Evolutionary conservation across 2,113 vertebrate genomes (phyloP), one percentile per base, ranked within the genome.

Genomic region (Paralichthys olivaceus): DNA sequence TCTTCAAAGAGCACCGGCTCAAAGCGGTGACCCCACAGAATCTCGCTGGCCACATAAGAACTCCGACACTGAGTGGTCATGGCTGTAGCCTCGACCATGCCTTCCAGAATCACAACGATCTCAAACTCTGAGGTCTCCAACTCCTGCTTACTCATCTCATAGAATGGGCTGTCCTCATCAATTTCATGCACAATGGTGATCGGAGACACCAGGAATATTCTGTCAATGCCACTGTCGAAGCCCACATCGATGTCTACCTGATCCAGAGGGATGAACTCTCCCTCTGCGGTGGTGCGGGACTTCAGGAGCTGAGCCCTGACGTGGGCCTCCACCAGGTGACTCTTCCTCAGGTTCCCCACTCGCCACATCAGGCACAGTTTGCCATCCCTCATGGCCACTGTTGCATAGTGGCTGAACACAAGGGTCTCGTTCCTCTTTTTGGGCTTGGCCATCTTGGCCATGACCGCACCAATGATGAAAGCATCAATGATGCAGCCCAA

Each of bases 11-110:
- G 96, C 3, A 99, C 97, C 0, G 97, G 96, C 91, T 99, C 98
- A 0, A 98, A 99, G 75, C 97, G 96, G 90, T 98, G 96, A 51
- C 98, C 98, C 98, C 98, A 99, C 53, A 98, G 95, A 87, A 99
- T 96, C 90, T 99, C 97, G 0, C 95, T 95, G 0, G 97, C 95
- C 90, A 98, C 93, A 0, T 99, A 99, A 0, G 98, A 99, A 92
- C 97, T 98, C n/a, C 98, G 96, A 84, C 97, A 99, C 89, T 99
- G 98, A 0, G 98, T 99, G 0, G 98, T 98, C 98, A 99, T 99
- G 88, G 98, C 96, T 0, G 98, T 99, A 5, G 98, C 98, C 87
- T 99, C 98, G 34, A 99, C 98, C 97, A 98, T 98, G 65, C 98
- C 98, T 84, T 99, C 98, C 15, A 99, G 87, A 54, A 99, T 99